Base-by-base conservation (phyloP, 2,113 vertebrate genomes). In the Hippocampus abdominalis region DNA sequence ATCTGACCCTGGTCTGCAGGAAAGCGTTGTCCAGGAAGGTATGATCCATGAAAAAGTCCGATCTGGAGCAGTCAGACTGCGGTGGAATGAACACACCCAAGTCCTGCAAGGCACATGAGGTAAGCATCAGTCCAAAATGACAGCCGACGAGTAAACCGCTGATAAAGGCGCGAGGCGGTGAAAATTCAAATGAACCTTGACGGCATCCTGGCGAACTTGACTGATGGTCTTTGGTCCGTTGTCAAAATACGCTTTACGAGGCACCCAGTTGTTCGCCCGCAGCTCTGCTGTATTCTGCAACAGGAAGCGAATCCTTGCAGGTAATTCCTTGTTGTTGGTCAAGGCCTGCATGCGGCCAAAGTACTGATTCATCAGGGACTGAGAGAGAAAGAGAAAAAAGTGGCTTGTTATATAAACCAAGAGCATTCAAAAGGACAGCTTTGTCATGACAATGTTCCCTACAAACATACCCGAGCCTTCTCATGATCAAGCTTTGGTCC, bases 361-460 rank as follows among this genome's bases (percentile, higher is more conserved):
- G 94, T 99, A 99, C 94, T 98, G 97, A 95, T 97, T 94, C 93
- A 99, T 98, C 93, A 99, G 94, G 93, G 96, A 98, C 97, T 99
- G 75, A 0, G 46, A 53, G 32, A 44, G 10, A 15, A 1, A 44
- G 9, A 42, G 12, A 44, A 6, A 12, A 13, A 15, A 2, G 46
- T 59, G 15, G 69, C 32, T 8, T 25, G 54, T 42, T 8, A 64
- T 56, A 11, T 1, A 15, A 49, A 15, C 21, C 48, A 32, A 44
- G 0, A 2, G 3, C 25, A 3, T 60, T 65, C 1, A 29, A 44
- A 53, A 2, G 54, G 0, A 4, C 10, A 3, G 42, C 10, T 54
- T 54, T n/a, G 21, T 11, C 2, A 21, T 20, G 21, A 12, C 18
- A 51, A 10, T 32, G 49, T 46, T 25, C 13, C 12, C 18, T 20